These are phyloP conservation scores for Synanthedon tipuliformis DNA, from an alignment of 2,888 invertebrate genomes.

Conservation along the genomic window DNA sequence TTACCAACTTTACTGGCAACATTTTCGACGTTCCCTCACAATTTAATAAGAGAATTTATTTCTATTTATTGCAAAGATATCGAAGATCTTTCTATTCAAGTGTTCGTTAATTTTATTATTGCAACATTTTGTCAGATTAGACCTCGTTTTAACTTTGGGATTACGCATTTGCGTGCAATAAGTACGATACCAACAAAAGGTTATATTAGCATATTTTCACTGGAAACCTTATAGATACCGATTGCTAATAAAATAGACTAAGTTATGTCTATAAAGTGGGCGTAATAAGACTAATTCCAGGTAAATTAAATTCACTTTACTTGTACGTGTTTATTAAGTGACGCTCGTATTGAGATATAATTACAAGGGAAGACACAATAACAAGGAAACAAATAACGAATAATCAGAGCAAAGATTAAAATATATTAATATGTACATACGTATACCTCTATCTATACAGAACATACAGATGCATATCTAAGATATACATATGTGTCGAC, in stretches of 20 bases:
- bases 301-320: neutral
- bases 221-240: neutral
- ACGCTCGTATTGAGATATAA: neutral
- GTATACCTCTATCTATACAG: too few species aligned
- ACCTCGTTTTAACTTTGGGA: conserved; percentile 12
- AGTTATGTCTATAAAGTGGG: conserved; percentile 19
- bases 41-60: too few species aligned
- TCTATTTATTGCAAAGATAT: neutral
- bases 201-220: neutral
- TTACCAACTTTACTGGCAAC: too few species aligned
- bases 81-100: conserved; percentile 13
- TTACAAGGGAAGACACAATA: neutral
- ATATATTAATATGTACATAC: too few species aligned
- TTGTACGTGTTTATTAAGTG: neutral
- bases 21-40: too few species aligned
- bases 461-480: too few species aligned
- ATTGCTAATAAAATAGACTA: conserved; percentile 28
- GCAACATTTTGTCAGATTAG: conserved; percentile 23
- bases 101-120: conserved; percentile 32
- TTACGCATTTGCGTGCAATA: conserved; percentile 6
- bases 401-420: too few species aligned
- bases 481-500: too few species aligned
- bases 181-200: neutral
- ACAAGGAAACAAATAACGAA: neutral
- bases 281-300: conserved; percentile 23